Conservation (phyloP, 1,140 invertebrate genomes). For the Calosoma granatense region DNA sequence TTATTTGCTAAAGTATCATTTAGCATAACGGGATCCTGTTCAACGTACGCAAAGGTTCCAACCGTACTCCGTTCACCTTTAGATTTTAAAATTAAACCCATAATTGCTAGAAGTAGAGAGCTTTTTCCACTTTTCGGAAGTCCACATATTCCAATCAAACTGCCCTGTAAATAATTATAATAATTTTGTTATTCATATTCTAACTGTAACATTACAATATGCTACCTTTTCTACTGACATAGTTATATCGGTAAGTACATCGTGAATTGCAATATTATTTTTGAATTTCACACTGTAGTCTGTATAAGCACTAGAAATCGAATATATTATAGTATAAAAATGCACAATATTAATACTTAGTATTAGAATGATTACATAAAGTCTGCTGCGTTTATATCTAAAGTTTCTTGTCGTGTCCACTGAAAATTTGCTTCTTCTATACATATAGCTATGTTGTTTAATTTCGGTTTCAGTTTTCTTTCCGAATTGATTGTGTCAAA, state of each 20-base stretch:
- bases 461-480: conserved; percentile 22
- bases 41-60: conserved; percentile 45
- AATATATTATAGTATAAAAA: background rate
- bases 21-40: conserved; percentile 50
- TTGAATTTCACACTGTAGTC: too few species aligned
- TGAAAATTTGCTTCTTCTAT: conserved; percentile 23
- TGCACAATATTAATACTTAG: background rate
- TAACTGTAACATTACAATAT: background rate
- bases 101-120: conserved; percentile 45
- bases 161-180: conserved; percentile 23
- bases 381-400: background rate
- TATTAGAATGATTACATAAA: background rate
- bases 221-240: background rate
- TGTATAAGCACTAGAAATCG: background rate
- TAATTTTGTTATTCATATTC: conserved; percentile 21
- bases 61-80: conserved; percentile 31
- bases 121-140: conserved; percentile 53
- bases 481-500: conserved; percentile 20
- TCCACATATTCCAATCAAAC: conserved; percentile 51
- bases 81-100: conserved; percentile 44
- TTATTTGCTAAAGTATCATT: conserved; percentile 54
- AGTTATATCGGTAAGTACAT: background rate
- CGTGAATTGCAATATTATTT: too few species aligned
- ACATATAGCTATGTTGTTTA: conserved; percentile 21
- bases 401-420: conserved; percentile 18